Conservation (phyloP, 92 coral and sea anemone genomes). For the Plumapathes pennacea region DNA sequence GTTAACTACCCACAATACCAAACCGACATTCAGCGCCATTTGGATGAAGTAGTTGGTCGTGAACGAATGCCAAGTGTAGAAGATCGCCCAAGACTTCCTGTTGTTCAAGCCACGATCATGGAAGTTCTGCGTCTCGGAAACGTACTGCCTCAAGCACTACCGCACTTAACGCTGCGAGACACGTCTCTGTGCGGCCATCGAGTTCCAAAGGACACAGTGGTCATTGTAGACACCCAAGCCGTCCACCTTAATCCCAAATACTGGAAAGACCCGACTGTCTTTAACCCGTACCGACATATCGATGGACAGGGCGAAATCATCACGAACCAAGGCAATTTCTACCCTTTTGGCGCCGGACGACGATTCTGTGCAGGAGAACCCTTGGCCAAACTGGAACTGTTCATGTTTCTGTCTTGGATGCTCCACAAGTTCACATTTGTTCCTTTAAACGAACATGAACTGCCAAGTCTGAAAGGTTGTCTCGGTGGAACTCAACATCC, state of each 20-base stretch:
- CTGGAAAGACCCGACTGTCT: slow-evolving; percentile 25
- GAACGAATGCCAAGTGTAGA: slow-evolving; percentile 14
- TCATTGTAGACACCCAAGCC: slow-evolving; percentile 14
- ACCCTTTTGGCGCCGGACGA: slow-evolving; percentile 74
- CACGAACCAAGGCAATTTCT: slow-evolving; percentile 39
- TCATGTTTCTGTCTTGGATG: slow-evolving; percentile 53
- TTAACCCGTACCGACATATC: slow-evolving; percentile 52
- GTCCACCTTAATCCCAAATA: slow-evolving; percentile 17
- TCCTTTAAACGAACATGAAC: slow-evolving; percentile 38
- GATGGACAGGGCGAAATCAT: slow-evolving; percentile 41
- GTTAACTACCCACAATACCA: slow-evolving; percentile 20
- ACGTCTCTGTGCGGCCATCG: slow-evolving; percentile 41
- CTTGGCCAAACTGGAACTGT: slow-evolving; percentile 55
- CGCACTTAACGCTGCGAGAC: slow-evolving; percentile 27
- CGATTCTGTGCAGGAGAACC: slow-evolving; percentile 73
- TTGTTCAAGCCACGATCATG: slow-evolving; percentile 40
- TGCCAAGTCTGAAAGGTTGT: slow-evolving; percentile 19
- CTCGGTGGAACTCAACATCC: slow-evolving; percentile 38
- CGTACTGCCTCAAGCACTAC: slow-evolving; percentile 6
- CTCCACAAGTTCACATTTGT: slow-evolving; percentile 45
- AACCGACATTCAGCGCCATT: slow-evolving; percentile 33
- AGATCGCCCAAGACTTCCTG: slow-evolving; percentile 41
- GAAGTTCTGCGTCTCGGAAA: slow-evolving; percentile 46
- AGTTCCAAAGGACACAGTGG: slow-evolving; percentile 13
- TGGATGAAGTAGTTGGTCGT: slow-evolving; percentile 27